Percentiles rank a stretch among this genome's conserved stretches.
phyloP scores from a whole-genome alignment of 2,888 invertebrate species.

The Drosophila austrosaltans region DNA sequence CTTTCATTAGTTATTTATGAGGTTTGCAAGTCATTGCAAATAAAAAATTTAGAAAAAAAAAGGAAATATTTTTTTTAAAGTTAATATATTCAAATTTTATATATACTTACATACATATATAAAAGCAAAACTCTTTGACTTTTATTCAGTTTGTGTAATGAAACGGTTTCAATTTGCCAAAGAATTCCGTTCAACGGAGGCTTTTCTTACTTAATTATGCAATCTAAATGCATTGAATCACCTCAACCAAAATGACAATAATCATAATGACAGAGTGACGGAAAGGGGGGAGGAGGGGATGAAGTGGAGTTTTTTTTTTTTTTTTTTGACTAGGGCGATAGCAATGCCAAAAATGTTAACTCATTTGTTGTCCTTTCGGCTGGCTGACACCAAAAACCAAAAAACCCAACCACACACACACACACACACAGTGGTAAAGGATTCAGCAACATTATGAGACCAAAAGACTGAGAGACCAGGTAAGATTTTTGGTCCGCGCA shows the following conservation, averaged over 20 bases:
- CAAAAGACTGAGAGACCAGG: slow-evolving; percentile 13
- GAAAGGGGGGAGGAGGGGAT: background rate
- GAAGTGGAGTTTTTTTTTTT: background rate
- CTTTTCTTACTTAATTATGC: slow-evolving; percentile 68
- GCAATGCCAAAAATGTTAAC: slow-evolving; percentile 69
- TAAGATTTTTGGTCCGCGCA: slow-evolving; percentile 24
- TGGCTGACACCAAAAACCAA: slow-evolving; percentile 17
- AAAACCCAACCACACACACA: slow-evolving; percentile 31
- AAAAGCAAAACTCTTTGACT: background rate
- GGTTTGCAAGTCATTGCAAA: too few species aligned
- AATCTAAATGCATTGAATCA: slow-evolving; percentile 79
- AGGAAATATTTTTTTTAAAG: too few species aligned
- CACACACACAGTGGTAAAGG: slow-evolving; percentile 28
- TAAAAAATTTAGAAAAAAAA: too few species aligned
- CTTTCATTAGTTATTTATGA: too few species aligned
- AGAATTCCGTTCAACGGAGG: background rate
- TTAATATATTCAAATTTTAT: background rate
- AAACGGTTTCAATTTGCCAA: slow-evolving; percentile 15
- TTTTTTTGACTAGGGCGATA: background rate
- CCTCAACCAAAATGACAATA: slow-evolving; percentile 75
- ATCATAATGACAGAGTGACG: slow-evolving; percentile 65
- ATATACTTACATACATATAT: too few species aligned
- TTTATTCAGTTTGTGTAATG: background rate
- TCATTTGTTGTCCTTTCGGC: slow-evolving; percentile 71
- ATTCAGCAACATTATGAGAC: background rate